Evolutionary conservation across 1,140 invertebrate genomes (phyloP), one percentile per base, ranked within the genome.

Genomic region (Tachypleus tridentatus): DNA sequence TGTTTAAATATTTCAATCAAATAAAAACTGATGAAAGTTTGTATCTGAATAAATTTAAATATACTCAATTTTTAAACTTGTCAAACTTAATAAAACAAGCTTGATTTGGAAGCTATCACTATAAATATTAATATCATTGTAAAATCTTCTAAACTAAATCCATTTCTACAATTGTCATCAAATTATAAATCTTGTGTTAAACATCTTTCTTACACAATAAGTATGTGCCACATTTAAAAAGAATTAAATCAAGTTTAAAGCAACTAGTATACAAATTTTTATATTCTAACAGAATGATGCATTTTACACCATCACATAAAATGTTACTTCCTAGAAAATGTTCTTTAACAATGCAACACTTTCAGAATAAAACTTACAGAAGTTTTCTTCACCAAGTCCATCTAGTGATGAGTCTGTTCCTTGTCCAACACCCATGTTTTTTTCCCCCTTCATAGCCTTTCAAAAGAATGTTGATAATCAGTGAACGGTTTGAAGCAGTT

Each of bases 381-480:
- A 70, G 7, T 65, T 61, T n/a, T 69, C 66, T 59, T 73, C 72
- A 58, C 67, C 70, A 49, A 70, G 58, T 58, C 74, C 75, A 52
- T 72, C 69, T 10, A 71, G 65, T 4, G 57, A 53, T 51, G 68
- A 67, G n/a, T 69, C 71, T 0, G 60, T 64, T 3, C 66, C 69
- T 29, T 70, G 64, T 49, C 67, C 66, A 10, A 67, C 61, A 64
- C 58, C 58, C 51, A 71, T 64, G 48, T 63, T 66, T 67, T 76
- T 76, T 57, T 75, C 75, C 49, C 75, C 74, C 68, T 76, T 76
- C 53, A 72, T 71, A 50, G 73, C 73, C 74, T 75, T 64, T 60
- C 69, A 61, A 48, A 62, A 59, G 58, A n/a, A 64, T 29, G 29
- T 29, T 29, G 29, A 59, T n/a, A 49, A 60, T 54, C 49, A 7